These are phyloP conservation scores for Sitodiplosis mosellana DNA, from an alignment of 1,140 invertebrate species.

Conservation along the genomic window DNA sequence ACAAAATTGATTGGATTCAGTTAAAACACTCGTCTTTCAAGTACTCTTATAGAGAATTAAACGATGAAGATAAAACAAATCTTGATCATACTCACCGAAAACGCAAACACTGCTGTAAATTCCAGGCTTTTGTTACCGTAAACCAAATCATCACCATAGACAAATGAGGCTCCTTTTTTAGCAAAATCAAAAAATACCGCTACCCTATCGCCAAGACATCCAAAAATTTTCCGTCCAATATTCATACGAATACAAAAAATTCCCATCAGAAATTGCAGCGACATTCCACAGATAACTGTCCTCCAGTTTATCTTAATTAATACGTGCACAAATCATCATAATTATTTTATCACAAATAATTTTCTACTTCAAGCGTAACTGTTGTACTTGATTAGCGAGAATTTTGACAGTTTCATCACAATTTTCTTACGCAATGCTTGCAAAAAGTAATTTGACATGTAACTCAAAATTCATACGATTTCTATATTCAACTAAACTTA, in stretches of 20 bases:
- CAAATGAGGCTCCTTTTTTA: slow-evolving; percentile 59
- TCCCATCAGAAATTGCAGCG: slow-evolving; percentile 73
- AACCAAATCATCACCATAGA: slow-evolving; percentile 59
- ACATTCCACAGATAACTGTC: slow-evolving; percentile 58
- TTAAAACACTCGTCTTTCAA: too few relatives aligned
- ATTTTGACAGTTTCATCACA: too few relatives aligned
- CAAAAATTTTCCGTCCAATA: slow-evolving; percentile 53
- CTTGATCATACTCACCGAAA: slow-evolving; percentile 46
- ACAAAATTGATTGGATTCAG: slow-evolving; percentile 12
- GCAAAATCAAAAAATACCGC: slow-evolving; percentile 63
- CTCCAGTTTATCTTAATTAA: slow-evolving; percentile 63
- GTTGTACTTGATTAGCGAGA: too few relatives aligned
- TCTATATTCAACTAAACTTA: slow-evolving; percentile 24
- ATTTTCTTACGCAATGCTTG: too few relatives aligned
- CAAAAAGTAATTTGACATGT: too few relatives aligned
- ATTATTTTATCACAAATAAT: too few relatives aligned
- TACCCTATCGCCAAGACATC: slow-evolving; percentile 64
- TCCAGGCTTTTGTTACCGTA: too few relatives aligned
- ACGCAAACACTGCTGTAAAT: slow-evolving; percentile 49
- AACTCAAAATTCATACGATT: too few relatives aligned
- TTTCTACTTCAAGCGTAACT: too few relatives aligned
- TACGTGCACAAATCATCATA: too few relatives aligned
- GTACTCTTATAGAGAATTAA: too few relatives aligned
- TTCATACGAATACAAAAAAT: slow-evolving; percentile 71
- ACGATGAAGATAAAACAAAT: too few relatives aligned